A percentile compares a stretch with the other conserved stretches of the same genome.
These are phyloP conservation scores for Watsonalla cultraria DNA, from an alignment of 2,888 invertebrate genomes.

Conservation along the genomic window DNA sequence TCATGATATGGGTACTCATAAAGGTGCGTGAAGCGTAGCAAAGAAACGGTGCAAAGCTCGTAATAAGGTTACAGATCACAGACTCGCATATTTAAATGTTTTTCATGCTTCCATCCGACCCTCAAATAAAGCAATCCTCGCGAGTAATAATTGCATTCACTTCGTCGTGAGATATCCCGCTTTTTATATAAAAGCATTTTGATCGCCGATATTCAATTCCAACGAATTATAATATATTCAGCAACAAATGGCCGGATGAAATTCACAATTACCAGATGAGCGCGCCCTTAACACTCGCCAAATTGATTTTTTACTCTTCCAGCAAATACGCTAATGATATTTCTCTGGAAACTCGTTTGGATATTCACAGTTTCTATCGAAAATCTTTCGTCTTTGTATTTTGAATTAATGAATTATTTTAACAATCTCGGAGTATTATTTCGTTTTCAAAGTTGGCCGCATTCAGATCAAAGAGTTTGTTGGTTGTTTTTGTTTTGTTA, in stretches of 20 bases:
- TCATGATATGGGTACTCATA: too few relatives aligned
- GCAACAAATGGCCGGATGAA: slow-evolving; percentile 9
- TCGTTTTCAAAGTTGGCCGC: slow-evolving; percentile 11
- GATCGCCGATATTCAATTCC: neutral
- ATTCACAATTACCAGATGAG: slow-evolving; percentile 14
- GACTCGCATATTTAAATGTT: neutral
- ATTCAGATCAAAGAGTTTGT: slow-evolving; percentile 16
- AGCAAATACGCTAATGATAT: slow-evolving; percentile 10
- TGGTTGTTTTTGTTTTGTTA: slow-evolving; percentile 10
- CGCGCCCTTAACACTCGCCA: slow-evolving; percentile 13
- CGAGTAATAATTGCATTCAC: neutral
- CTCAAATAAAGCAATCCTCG: neutral
- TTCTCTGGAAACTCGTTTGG: slow-evolving; percentile 3
- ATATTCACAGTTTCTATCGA: slow-evolving; percentile 7
- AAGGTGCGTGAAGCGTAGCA: too few relatives aligned
- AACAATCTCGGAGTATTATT: slow-evolving; percentile 10
- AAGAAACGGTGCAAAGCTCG: too few relatives aligned
- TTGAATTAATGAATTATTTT: slow-evolving; percentile 6
- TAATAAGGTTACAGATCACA: too few relatives aligned
- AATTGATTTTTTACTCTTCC: slow-evolving; percentile 17
- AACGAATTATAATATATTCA: neutral
- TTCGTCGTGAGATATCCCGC: neutral
- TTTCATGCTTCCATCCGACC: neutral
- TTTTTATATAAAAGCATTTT: neutral
- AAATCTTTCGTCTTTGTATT: slow-evolving; percentile 6